Conservation (phyloP, 2,113 vertebrate genomes). For the Gymnocephalus cernua region DNA sequence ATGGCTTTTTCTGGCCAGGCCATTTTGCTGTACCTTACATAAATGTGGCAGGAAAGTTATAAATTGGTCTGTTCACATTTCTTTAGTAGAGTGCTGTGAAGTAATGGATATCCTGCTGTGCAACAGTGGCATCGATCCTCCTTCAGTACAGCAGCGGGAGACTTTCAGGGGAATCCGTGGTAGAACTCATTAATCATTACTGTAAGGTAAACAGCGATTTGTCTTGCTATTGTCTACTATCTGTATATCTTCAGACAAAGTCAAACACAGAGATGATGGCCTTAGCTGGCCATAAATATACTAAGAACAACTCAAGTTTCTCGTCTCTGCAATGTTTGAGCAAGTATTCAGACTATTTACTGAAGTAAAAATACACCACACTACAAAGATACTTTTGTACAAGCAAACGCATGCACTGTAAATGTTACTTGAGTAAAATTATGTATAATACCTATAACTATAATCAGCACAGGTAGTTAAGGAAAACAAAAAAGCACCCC, state of each 20-base stretch:
- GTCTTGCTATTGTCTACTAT: neutral
- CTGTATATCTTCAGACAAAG: conserved; percentile 17
- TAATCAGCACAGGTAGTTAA: too few relatives aligned
- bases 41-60: neutral
- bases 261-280: neutral
- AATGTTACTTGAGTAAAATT: neutral
- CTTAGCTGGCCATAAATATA: neutral
- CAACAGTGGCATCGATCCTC: conserved; percentile 22
- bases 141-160: neutral
- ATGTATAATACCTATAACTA: neutral
- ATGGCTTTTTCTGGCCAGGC: neutral
- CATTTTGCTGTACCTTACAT: conserved; percentile 5
- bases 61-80: neutral
- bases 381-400: neutral
- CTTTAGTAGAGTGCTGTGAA: neutral
- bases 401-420: neutral
- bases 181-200: conserved; percentile 40
- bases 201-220: conserved; percentile 5
- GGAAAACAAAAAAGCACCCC: neutral
- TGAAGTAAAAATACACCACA: neutral
- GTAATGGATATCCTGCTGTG: conserved; percentile 35
- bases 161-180: conserved; percentile 24
- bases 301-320: neutral
- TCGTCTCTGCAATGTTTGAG: neutral
- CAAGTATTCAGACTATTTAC: neutral